Percentiles rank a stretch among this genome's conserved stretches.
Conservation (phyloP, 2,797 vertebrate genomes). For the Cebuella pygmaea region DNA sequence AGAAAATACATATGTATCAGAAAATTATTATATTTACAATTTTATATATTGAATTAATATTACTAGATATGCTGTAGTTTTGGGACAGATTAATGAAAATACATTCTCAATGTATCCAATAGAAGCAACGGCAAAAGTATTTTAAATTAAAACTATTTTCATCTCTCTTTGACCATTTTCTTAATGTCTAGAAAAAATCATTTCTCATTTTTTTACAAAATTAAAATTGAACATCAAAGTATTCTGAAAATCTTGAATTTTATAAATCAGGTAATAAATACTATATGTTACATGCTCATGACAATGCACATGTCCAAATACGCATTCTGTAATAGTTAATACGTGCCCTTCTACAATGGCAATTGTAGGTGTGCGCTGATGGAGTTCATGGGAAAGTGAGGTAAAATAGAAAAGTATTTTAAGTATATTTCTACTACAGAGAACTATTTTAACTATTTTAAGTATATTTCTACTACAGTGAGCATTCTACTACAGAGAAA, state of each 20-base stretch:
- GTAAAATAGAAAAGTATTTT: not conserved
- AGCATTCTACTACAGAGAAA: not conserved
- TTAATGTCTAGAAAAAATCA: not conserved
- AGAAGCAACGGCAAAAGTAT: not conserved
- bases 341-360: not conserved
- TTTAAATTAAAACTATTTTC: not conserved
- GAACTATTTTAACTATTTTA: not conserved
- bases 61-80: not conserved
- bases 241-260: not conserved
- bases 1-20: not conserved
- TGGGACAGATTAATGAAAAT: not conserved
- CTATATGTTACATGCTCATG: not conserved
- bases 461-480: constrained; percentile 38
- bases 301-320: not conserved
- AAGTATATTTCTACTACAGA: constrained; percentile 36
- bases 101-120: not conserved
- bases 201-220: not conserved
- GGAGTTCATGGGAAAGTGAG: not conserved
- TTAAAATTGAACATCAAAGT: not conserved
- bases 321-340: not conserved
- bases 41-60: not conserved
- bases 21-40: not conserved
- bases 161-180: not conserved
- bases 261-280: not conserved
- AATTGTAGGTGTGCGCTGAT: not conserved